phyloP scores from a whole-genome alignment of 2,888 invertebrate genomes.

The Meteorus cinctellus region DNA sequence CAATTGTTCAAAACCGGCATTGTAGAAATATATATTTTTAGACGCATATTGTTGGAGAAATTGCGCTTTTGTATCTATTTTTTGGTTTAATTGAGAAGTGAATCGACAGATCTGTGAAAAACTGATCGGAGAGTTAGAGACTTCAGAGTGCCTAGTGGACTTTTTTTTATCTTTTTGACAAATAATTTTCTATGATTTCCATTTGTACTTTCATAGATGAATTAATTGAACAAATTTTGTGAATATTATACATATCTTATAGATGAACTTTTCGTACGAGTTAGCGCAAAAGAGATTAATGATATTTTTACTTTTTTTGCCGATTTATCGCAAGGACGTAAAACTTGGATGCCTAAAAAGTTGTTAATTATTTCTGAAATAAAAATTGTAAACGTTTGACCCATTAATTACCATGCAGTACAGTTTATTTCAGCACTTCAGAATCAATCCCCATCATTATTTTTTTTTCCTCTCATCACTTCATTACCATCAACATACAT shows the following conservation, averaged over 20 bases:
- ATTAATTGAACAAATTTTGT: slow-evolving; percentile 57
- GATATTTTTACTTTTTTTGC: slow-evolving; percentile 27
- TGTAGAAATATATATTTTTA: not conserved
- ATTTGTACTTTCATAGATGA: slow-evolving; percentile 52
- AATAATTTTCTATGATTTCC: slow-evolving; percentile 70
- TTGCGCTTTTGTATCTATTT: slow-evolving; percentile 32
- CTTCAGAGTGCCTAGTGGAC: slow-evolving; percentile 61
- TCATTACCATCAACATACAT: not conserved
- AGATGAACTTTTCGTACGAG: slow-evolving; percentile 53
- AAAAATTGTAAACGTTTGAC: slow-evolving; percentile 56
- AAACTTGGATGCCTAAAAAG: slow-evolving; percentile 58
- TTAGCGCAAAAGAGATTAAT: slow-evolving; percentile 45
- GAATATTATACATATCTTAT: slow-evolving; percentile 70
- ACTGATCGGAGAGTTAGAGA: slow-evolving; percentile 56
- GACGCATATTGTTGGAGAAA: not conserved
- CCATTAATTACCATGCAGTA: slow-evolving; percentile 27
- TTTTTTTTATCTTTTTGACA: slow-evolving; percentile 63
- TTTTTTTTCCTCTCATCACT: not conserved
- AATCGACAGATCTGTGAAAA: slow-evolving; percentile 45
- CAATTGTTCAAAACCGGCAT: not conserved
- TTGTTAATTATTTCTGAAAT: slow-evolving; percentile 70
- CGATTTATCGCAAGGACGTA: slow-evolving; percentile 43
- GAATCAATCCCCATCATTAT: not conserved
- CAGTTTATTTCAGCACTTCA: slow-evolving; percentile 19
- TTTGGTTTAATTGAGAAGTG: slow-evolving; percentile 43